Conservation (phyloP, 2,888 invertebrate genomes). For the Hydraecia micacea region DNA sequence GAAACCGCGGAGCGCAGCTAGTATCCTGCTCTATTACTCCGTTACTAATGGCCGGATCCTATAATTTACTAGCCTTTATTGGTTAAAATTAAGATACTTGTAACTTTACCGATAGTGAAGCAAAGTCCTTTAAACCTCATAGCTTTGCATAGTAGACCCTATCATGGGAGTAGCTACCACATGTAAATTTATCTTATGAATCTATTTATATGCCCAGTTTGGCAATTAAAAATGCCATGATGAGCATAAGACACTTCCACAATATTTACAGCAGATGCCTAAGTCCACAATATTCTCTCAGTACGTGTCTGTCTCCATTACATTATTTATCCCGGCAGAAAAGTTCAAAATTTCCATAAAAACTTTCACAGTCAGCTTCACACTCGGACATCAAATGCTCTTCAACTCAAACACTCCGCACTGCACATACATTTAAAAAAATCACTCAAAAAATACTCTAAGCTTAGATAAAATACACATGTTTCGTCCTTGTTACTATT, state of each 20-base stretch:
- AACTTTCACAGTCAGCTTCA: slow-evolving; percentile 32
- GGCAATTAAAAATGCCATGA: too few relatives aligned
- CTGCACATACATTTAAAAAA: slow-evolving; percentile 21
- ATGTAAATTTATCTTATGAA: not conserved
- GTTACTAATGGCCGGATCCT: not conserved
- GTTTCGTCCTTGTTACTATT: slow-evolving; percentile 44
- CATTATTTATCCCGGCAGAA: slow-evolving; percentile 14
- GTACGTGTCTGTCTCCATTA: not conserved
- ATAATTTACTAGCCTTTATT: not conserved
- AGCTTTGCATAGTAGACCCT: too few relatives aligned
- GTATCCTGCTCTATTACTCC: not conserved
- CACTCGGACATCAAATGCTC: slow-evolving; percentile 39
- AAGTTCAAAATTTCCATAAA: slow-evolving; percentile 24
- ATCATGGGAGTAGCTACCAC: not conserved
- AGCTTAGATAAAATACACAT: slow-evolving; percentile 37
- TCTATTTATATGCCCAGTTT: not conserved
- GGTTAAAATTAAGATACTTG: too few relatives aligned
- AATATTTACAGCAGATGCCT: not conserved
- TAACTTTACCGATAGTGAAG: too few relatives aligned
- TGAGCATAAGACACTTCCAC: not conserved
- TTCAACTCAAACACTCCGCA: slow-evolving; percentile 18
- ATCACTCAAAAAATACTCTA: slow-evolving; percentile 27
- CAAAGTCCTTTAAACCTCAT: not conserved
- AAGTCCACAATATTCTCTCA: not conserved
- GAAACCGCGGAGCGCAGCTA: too few relatives aligned